A percentile compares a stretch with the other conserved stretches of the same genome.
These are phyloP conservation scores for Torymus auratus DNA, from an alignment of 2,888 invertebrate species.

Conservation along the genomic window DNA sequence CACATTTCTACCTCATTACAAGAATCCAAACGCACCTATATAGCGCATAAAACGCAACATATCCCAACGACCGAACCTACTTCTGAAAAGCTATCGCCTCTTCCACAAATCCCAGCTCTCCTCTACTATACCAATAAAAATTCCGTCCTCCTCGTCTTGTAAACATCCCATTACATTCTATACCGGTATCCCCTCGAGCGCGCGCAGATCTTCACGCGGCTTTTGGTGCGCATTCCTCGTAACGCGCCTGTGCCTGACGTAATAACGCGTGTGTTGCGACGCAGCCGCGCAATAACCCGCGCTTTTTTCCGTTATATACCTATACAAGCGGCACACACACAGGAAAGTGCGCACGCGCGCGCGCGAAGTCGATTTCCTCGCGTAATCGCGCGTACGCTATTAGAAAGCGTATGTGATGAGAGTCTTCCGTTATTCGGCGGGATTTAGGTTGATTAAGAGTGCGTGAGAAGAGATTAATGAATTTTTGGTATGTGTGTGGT, in stretches of 20 bases:
- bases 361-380: conserved; percentile 3
- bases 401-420: conserved; percentile 5
- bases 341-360: background rate
- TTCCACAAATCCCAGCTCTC: too few species aligned
- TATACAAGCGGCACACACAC: background rate
- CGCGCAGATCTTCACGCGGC: too few species aligned
- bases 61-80: too few species aligned
- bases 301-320: background rate
- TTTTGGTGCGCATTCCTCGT: background rate
- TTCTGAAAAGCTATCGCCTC: too few species aligned
- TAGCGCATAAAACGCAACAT: too few species aligned
- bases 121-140: too few species aligned
- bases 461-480: background rate
- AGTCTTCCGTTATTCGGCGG: background rate
- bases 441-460: too few species aligned
- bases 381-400: conserved; percentile 12
- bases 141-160: too few species aligned
- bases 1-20: too few species aligned
- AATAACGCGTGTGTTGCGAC: background rate
- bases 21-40: too few species aligned
- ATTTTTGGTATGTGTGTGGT: background rate
- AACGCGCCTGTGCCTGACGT: background rate
- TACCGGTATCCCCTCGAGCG: too few species aligned
- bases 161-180: too few species aligned
- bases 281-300: background rate